These are phyloP conservation scores for Dryomyza anilis DNA, from an alignment of 2,888 invertebrate species.

Conservation along the genomic window DNA sequence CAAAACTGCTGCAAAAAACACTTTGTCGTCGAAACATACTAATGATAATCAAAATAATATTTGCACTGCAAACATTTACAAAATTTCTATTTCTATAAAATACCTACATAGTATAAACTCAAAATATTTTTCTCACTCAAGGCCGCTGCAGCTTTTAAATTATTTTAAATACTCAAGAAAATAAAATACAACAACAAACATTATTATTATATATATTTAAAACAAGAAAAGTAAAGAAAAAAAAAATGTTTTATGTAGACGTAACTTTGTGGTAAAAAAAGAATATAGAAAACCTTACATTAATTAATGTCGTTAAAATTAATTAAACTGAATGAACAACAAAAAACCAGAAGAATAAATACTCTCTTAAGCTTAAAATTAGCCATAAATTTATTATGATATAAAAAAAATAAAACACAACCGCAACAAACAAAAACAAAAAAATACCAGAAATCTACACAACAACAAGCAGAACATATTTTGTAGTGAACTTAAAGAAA, in stretches of 20 bases:
- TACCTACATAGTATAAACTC: no score
- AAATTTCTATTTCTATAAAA: background rate
- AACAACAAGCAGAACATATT: slow-evolving; percentile 34
- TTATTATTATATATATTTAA: background rate
- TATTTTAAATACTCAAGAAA: background rate
- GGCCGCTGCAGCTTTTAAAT: slow-evolving; percentile 15
- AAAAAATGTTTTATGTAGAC: slow-evolving; percentile 8
- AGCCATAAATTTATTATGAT: slow-evolving; percentile 32
- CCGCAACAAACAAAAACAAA: slow-evolving; percentile 8
- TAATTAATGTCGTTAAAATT: slow-evolving; percentile 21
- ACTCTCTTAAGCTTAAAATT: slow-evolving; percentile 34
- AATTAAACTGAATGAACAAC: no score
- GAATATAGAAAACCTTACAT: slow-evolving; percentile 19
- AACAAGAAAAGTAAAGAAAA: background rate
- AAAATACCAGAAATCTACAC: slow-evolving; percentile 28
- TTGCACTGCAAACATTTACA: background rate
- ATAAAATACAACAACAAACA: background rate
- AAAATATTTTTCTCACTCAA: no score
- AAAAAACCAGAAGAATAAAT: slow-evolving; percentile 30
- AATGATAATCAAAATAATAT: background rate
- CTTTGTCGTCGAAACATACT: background rate
- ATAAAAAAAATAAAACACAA: slow-evolving; percentile 36
- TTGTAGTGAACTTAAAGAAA: slow-evolving; percentile 29
- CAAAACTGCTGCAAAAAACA: slow-evolving; percentile 19
- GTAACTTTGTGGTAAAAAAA: slow-evolving; percentile 21